A percentile compares a stretch with the other conserved stretches of the same genome.
These are phyloP conservation scores for Steinernema feltiae DNA, from an alignment of 1,140 invertebrate genomes.

Conservation along the genomic window DNA sequence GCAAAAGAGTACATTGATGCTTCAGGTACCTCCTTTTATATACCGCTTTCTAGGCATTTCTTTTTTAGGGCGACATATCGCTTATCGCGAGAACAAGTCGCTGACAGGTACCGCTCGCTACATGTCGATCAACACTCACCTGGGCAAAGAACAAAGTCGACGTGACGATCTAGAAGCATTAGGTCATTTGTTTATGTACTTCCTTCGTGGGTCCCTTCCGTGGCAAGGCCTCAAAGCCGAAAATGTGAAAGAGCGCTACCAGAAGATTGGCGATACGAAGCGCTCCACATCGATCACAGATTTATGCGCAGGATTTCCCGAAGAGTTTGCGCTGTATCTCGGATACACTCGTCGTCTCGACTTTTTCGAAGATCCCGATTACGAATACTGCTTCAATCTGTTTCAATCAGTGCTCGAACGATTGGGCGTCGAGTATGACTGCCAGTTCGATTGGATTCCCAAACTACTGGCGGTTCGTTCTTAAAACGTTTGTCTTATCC, in stretches of 20 bases:
- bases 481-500: not conserved
- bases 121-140: slow-evolving; percentile 99
- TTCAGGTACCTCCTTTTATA: slow-evolving; percentile 58
- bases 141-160: slow-evolving; percentile 98
- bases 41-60: not conserved
- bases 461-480: slow-evolving; percentile 50
- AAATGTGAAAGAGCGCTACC: slow-evolving; percentile 96
- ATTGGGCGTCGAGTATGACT: slow-evolving; percentile 50
- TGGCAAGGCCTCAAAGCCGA: slow-evolving; percentile 99
- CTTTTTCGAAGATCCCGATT: slow-evolving; percentile 99
- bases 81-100: slow-evolving; percentile 98
- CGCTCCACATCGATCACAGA: slow-evolving; percentile 91
- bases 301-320: slow-evolving; percentile 88
- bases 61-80: slow-evolving; percentile 89
- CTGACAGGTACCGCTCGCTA: slow-evolving; percentile 90
- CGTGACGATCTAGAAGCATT: slow-evolving; percentile 97
- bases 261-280: slow-evolving; percentile 99
- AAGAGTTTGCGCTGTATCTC: slow-evolving; percentile 84
- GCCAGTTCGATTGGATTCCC: slow-evolving; percentile 56
- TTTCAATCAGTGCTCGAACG: slow-evolving; percentile 55
- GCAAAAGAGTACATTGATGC: slow-evolving; percentile 99
- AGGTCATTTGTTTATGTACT: slow-evolving; percentile 99
- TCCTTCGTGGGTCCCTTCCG: slow-evolving; percentile 91
- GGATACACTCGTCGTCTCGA: slow-evolving; percentile 91
- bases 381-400: slow-evolving; percentile 72